Base-by-base conservation (phyloP, 1,140 invertebrate species). In the Dolichoris vasculosae region DNA sequence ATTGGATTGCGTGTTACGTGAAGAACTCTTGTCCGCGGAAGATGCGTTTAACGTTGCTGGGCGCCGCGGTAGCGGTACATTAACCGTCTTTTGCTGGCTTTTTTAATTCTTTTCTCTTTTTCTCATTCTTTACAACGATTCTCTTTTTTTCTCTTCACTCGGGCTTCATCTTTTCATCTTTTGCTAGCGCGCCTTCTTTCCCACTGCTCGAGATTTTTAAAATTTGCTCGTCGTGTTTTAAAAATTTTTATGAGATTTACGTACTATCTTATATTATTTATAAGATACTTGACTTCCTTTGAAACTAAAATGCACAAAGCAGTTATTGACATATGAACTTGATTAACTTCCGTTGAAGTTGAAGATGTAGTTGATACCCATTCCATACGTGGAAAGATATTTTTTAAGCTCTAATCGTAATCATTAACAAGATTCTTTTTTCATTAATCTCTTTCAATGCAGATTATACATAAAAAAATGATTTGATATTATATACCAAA, bases 11-110 rank as follows among this genome's bases (percentile, higher is more conserved):
- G 23, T 40, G n/a, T 55, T 48, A 78, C 64, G 23, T n/a, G 48
- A 2, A 55, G 63, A 51, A 38, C 23, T 55, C 71, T 3, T 35
- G 63, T n/a, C 63, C 76, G 43, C 75, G 77, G 71, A n/a, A 64
- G 71, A 82, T 86, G 85, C 85, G 80, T 87, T 82, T 64, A 67
- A 51, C 40, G 67, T 51, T 77, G 63, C 55, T 23, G 48, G n/a
- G 55, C 76, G 30, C 20, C 69, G 64, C 84, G 76, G 82, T 89
- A 89, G 89, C 89, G 89, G 89, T 89, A 89, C 86, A 87, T 89
- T 89, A 89, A 89, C 89, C 89, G 89, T 89, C 89, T 86, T 73
- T 69, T 35, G 71, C 63, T 78, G 7, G 46, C n/a, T 83, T 82
- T 46, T 46, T 40, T 80, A 6, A 59, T 13, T 13, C 78, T 55